Conservation (phyloP, 2,797 vertebrate genomes). For the Thamnophis elegans region DNA sequence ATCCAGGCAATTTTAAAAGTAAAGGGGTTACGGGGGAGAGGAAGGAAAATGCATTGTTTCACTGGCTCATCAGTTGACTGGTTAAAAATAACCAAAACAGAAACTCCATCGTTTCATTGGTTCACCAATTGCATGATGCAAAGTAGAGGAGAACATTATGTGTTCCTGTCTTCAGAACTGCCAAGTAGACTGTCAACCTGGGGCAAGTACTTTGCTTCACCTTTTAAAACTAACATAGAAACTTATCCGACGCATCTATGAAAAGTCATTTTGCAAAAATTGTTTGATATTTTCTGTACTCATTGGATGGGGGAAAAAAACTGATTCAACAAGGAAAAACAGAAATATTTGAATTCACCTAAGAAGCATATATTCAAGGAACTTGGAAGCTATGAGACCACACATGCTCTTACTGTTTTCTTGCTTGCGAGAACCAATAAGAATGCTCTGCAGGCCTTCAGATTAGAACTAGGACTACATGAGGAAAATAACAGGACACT, state of each 20-base stretch:
- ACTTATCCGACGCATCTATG: neutral
- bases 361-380: neutral
- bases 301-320: neutral
- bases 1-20: neutral
- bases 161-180: neutral
- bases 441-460: neutral
- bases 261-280: too few species aligned
- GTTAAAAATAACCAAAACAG: neutral
- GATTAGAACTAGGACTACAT: neutral
- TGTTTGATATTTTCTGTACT: neutral
- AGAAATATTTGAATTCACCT: neutral
- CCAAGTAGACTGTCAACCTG: neutral
- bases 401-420: neutral
- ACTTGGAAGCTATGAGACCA: neutral
- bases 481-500: neutral
- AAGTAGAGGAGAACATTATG: neutral
- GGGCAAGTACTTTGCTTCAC: neutral
- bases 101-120: neutral
- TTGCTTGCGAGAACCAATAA: neutral
- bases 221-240: neutral
- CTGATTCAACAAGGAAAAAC: neutral
- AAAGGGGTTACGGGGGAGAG: neutral
- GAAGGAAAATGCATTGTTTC: neutral
- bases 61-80: neutral
- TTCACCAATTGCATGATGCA: neutral